Evolutionary conservation across 2,797 vertebrate species (phyloP).

Genomic region (Neosalanx taihuensis): DNA sequence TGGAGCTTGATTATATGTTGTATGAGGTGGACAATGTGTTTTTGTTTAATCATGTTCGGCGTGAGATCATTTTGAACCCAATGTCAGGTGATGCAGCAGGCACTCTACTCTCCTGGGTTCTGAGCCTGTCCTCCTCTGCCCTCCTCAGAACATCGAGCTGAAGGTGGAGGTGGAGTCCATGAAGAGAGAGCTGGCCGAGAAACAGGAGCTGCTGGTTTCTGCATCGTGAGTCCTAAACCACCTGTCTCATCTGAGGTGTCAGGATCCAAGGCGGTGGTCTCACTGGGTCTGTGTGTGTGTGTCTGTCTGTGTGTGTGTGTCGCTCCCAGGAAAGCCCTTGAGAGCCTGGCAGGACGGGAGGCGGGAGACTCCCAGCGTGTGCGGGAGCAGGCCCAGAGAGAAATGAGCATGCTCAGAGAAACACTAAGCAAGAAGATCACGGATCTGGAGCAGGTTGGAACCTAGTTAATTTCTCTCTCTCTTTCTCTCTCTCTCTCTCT

Average conservation of each 20-base stretch:
- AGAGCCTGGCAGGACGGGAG: constrained; percentile 86
- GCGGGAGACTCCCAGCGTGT: constrained; percentile 77
- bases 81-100: no score
- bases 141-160: constrained; percentile 90
- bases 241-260: no score
- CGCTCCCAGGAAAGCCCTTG: constrained; percentile 84
- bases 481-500: no score
- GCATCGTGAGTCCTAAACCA: constrained; percentile 84
- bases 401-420: constrained; percentile 77
- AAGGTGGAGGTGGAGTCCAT: constrained; percentile 96
- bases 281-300: background rate
- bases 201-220: constrained; percentile 89
- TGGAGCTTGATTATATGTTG: background rate
- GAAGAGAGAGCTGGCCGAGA: constrained; percentile 90
- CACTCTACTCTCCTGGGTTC: background rate
- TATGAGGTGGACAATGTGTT: background rate
- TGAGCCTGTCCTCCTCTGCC: constrained; percentile 19
- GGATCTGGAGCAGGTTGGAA: constrained; percentile 77
- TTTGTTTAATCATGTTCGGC: background rate
- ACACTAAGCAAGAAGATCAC: constrained; percentile 72
- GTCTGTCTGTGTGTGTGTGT: background rate
- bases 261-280: background rate
- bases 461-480: background rate
- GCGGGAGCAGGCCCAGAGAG: constrained; percentile 79
- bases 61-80: background rate